A percentile compares a stretch with the other conserved stretches of the same genome.
Evolutionary conservation across 2,888 invertebrate genomes (phyloP).

Genomic region (Volucella inflata): DNA sequence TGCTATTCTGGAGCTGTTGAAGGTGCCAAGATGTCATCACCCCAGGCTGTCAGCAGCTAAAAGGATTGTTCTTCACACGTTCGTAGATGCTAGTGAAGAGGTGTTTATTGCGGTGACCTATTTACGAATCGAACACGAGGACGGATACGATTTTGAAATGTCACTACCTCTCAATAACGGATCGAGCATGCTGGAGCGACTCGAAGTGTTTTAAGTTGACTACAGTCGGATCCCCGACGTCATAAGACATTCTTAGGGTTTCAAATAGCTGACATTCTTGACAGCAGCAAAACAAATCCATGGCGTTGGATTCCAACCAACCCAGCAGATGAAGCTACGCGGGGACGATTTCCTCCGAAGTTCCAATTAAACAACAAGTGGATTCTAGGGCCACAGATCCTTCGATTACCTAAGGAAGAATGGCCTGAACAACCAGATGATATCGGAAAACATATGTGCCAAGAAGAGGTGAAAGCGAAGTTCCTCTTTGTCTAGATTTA

Average conservation of each 20-base stretch:
- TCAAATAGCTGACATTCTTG: constrained; percentile 62
- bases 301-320: constrained; percentile 63
- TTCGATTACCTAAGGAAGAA: constrained; percentile 6
- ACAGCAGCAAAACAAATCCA: constrained; percentile 38
- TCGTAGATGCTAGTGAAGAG: constrained; percentile 15
- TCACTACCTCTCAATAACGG: too few species aligned
- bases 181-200: constrained; percentile 75
- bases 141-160: too few species aligned
- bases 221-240: constrained; percentile 73
- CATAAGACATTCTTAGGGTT: constrained; percentile 66
- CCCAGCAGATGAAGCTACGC: constrained; percentile 60
- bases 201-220: constrained; percentile 76
- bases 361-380: constrained; percentile 19
- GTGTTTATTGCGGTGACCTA: not conserved
- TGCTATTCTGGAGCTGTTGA: not conserved
- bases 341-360: constrained; percentile 7
- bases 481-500: not conserved
- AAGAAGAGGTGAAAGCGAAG: not conserved
- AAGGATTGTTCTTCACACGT: constrained; percentile 2
- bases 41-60: not conserved
- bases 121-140: too few species aligned
- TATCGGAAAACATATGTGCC: not conserved
- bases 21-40: constrained; percentile 14
- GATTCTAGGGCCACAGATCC: constrained; percentile 49
- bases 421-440: not conserved